These are phyloP conservation scores for Theonella swinhoei DNA, from an alignment of 37 sponge, comb jelly and placozoan species.

Conservation along the genomic window DNA sequence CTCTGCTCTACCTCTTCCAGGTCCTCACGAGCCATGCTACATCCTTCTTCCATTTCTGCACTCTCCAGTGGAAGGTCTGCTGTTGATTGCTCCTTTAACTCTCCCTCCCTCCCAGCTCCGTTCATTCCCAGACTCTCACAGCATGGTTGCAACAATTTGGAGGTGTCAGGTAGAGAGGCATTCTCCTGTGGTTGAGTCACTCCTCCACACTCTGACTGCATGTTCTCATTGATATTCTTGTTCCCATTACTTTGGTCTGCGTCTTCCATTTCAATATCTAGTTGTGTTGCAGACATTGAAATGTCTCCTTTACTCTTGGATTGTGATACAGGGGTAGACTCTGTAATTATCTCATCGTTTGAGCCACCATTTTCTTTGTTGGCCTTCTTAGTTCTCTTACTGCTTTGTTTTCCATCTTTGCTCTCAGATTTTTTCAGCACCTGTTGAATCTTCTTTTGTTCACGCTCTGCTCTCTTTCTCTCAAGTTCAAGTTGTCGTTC, in stretches of 20 bases:
- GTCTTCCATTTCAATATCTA: too few relatives aligned
- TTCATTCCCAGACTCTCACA: too few relatives aligned
- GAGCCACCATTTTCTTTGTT: too few relatives aligned
- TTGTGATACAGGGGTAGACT: too few relatives aligned
- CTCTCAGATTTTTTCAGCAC: constrained; percentile 22
- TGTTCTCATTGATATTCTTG: neutral
- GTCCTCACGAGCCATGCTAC: neutral
- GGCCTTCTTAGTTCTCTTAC: too few relatives aligned
- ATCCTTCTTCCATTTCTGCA: neutral
- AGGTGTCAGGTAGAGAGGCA: neutral
- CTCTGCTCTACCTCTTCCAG: neutral
- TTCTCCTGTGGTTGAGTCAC: neutral
- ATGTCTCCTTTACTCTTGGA: too few relatives aligned
- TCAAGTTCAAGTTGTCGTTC: constrained; percentile 27
- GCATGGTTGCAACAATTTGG: too few relatives aligned
- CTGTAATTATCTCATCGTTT: too few relatives aligned
- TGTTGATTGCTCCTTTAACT: neutral
- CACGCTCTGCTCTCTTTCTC: constrained; percentile 26
- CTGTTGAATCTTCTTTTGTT: constrained; percentile 28
- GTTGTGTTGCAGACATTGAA: too few relatives aligned
- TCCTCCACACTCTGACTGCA: neutral
- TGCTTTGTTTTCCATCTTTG: neutral
- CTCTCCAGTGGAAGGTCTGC: neutral
- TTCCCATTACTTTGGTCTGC: neutral
- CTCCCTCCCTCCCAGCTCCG: neutral